Evolutionary conservation across 2,888 invertebrate species (phyloP).

Genomic region (Clivina fossor): DNA sequence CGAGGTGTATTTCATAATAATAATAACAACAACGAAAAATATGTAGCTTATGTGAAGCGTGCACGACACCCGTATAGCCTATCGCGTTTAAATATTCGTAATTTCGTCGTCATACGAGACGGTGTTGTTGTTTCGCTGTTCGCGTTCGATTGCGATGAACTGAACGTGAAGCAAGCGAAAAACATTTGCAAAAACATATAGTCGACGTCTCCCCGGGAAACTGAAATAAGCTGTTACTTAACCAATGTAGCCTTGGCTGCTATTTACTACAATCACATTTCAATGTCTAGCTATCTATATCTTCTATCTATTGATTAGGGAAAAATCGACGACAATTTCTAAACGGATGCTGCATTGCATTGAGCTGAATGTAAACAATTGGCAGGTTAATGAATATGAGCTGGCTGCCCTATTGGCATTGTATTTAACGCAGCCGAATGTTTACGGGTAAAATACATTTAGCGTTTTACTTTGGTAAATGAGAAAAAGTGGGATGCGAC

Average conservation of each 20-base stretch:
- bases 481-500: too few relatives aligned
- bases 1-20: slow-evolving; percentile 23
- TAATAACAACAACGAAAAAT: slow-evolving; percentile 19
- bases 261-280: slow-evolving; percentile 9
- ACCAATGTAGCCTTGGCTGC: slow-evolving; percentile 20
- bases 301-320: too few relatives aligned
- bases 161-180: slow-evolving; percentile 6
- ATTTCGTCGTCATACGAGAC: neutral
- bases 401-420: too few relatives aligned
- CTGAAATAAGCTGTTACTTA: slow-evolving; percentile 33
- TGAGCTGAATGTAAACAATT: too few relatives aligned
- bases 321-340: too few relatives aligned
- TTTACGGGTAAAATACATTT: too few relatives aligned
- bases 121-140: slow-evolving; percentile 15
- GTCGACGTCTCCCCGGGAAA: slow-evolving; percentile 13
- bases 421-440: too few relatives aligned
- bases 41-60: neutral
- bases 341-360: too few relatives aligned
- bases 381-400: too few relatives aligned
- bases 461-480: too few relatives aligned
- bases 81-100: slow-evolving; percentile 15
- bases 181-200: neutral
- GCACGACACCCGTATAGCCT: neutral
- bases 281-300: neutral
- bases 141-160: slow-evolving; percentile 29